Conservation (phyloP, 2,113 vertebrate species). For the Maylandia zebra region DNA sequence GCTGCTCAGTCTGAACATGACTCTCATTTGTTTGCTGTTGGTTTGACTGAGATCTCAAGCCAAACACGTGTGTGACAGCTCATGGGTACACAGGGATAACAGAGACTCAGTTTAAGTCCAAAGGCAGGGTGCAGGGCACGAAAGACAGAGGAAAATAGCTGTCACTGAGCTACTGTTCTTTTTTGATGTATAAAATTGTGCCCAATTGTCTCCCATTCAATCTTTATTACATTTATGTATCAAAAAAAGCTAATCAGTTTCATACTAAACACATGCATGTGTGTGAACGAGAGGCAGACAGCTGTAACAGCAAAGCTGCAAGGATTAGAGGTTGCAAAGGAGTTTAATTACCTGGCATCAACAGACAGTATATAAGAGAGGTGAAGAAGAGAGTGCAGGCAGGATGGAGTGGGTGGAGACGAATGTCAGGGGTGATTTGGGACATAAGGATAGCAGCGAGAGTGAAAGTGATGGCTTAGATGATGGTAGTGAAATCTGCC, state of each 20-base stretch:
- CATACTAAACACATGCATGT: not conserved
- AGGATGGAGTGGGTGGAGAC: not conserved
- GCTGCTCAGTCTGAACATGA: not conserved
- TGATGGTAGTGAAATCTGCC: not conserved
- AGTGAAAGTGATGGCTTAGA: not conserved
- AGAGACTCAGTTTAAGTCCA: not conserved
- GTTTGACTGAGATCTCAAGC: not conserved
- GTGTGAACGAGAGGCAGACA: not conserved
- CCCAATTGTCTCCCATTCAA: not conserved
- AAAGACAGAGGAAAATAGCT: not conserved
- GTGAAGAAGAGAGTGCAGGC: not conserved
- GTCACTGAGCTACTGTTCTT: not conserved
- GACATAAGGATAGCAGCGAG: not conserved
- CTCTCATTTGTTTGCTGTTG: not conserved
- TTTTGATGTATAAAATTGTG: not conserved
- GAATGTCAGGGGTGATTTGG: not conserved
- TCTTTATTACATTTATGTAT: not conserved
- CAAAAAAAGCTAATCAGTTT: not conserved
- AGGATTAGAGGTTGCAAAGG: not conserved
- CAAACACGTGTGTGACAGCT: not conserved
- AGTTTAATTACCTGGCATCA: not conserved
- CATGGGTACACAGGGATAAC: not conserved
- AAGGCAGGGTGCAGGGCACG: not conserved
- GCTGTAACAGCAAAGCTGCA: not conserved
- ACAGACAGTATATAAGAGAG: not conserved